phyloP scores from a whole-genome alignment of 2,113 vertebrate genomes.

The Arizona elegans region DNA sequence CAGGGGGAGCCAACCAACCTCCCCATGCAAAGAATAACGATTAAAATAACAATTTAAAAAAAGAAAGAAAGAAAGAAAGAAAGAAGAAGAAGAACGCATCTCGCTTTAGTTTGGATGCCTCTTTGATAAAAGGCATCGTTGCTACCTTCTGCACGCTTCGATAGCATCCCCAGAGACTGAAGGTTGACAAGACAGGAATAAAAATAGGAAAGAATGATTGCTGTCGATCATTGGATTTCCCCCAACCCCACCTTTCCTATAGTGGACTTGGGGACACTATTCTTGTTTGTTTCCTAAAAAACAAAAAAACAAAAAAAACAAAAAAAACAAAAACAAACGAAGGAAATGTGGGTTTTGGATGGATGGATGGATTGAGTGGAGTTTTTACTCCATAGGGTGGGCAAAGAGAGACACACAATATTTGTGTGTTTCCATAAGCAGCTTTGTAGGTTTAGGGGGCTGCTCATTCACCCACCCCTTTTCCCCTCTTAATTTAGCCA shows the following conservation, averaged over 20 bases:
- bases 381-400: not conserved
- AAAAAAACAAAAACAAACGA: no score
- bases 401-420: not conserved
- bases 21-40: not conserved
- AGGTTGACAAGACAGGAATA: not conserved
- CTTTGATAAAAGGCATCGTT: not conserved
- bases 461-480: not conserved
- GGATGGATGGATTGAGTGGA: not conserved
- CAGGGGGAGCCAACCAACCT: not conserved
- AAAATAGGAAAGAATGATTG: not conserved
- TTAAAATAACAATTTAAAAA: no score
- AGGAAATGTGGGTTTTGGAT: not conserved
- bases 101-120: not conserved
- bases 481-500: not conserved
- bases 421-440: not conserved
- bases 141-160: not conserved
- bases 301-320: no score
- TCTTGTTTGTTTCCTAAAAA: not conserved
- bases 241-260: not conserved
- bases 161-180: not conserved
- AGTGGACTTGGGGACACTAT: not conserved
- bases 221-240: not conserved
- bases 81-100: not conserved
- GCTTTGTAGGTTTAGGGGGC: not conserved
- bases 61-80: no score